These are phyloP conservation scores for Manduca sexta DNA, from an alignment of 1,140 invertebrate genomes.

Conservation along the genomic window DNA sequence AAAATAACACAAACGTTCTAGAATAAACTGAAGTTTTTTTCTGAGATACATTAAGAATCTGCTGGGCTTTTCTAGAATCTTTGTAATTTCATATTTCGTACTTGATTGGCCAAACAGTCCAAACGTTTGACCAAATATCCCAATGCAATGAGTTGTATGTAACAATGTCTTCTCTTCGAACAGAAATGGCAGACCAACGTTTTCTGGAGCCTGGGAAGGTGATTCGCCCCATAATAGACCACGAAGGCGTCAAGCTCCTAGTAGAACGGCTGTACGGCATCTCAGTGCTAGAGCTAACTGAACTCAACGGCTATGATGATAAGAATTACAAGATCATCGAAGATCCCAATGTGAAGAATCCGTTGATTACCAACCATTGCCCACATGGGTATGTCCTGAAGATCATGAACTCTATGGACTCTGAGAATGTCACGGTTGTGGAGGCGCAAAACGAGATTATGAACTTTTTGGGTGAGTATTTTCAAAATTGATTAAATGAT, in stretches of 20 bases:
- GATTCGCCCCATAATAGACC: conserved; percentile 76
- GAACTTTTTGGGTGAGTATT: conserved; percentile 76
- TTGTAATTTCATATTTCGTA: too few species aligned
- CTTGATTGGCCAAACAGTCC: too few species aligned
- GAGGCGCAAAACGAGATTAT: conserved; percentile 83
- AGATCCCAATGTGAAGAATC: conserved; percentile 74
- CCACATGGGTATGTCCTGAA: conserved; percentile 85
- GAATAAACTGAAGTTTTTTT: too few species aligned
- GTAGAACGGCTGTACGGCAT: conserved; percentile 81
- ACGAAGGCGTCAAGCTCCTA: conserved; percentile 73
- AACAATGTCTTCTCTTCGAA: background rate
- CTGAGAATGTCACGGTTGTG: conserved; percentile 77
- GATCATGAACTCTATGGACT: conserved; percentile 86
- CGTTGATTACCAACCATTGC: conserved; percentile 69
- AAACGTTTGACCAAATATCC: too few species aligned
- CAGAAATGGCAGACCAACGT: conserved; percentile 30
- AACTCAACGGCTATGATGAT: conserved; percentile 88
- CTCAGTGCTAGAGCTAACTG: conserved; percentile 75
- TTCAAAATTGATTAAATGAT: background rate
- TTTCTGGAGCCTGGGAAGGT: conserved; percentile 73
- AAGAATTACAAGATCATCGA: conserved; percentile 80
- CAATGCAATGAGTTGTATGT: too few species aligned
- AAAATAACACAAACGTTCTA: too few species aligned
- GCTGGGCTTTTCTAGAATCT: too few species aligned
- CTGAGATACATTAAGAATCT: too few species aligned